A percentile compares a stretch with the other conserved stretches of the same genome.
phyloP scores from a whole-genome alignment of 2,888 invertebrate genomes.

The Drosophila barbarae region DNA sequence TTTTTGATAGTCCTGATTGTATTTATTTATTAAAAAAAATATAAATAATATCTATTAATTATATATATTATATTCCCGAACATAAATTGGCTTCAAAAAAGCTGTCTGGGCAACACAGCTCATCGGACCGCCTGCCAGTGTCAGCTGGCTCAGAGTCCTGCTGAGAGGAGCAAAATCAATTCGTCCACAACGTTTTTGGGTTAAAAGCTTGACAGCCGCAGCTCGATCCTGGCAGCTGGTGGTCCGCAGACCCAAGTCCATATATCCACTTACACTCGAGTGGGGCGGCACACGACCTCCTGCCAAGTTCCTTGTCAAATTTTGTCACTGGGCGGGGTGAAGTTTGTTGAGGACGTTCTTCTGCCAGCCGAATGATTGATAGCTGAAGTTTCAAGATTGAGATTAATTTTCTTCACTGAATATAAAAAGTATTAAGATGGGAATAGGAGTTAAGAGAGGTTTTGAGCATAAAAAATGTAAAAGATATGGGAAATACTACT shows the following conservation, averaged over 20 bases:
- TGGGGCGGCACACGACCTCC: conserved; percentile 33
- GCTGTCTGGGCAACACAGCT: not conserved
- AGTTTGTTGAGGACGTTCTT: conserved; percentile 8
- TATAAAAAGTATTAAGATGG: too few species aligned
- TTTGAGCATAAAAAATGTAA: not conserved
- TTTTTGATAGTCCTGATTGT: not conserved
- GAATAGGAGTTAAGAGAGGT: not conserved
- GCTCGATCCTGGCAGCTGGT: conserved; percentile 39
- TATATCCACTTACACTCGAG: conserved; percentile 27
- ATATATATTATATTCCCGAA: not conserved
- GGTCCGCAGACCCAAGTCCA: conserved; percentile 23
- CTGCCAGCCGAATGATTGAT: conserved; percentile 25
- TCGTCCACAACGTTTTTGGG: conserved; percentile 46
- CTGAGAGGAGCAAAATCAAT: conserved; percentile 46
- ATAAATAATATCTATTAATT: not conserved
- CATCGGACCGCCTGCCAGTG: conserved; percentile 34
- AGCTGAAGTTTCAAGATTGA: conserved; percentile 2
- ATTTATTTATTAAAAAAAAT: not conserved
- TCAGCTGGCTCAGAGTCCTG: conserved; percentile 40
- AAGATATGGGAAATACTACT: too few species aligned
- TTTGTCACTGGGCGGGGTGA: conserved; percentile 33
- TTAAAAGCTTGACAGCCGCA: conserved; percentile 68
- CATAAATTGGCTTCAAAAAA: not conserved
- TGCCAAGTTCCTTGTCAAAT: conserved; percentile 39
- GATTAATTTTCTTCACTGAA: conserved; percentile 4